Percentiles rank a stretch among this genome's conserved stretches.
Evolutionary conservation across 2,797 vertebrate species (phyloP).

Genomic region (Cyclura pinguis): DNA sequence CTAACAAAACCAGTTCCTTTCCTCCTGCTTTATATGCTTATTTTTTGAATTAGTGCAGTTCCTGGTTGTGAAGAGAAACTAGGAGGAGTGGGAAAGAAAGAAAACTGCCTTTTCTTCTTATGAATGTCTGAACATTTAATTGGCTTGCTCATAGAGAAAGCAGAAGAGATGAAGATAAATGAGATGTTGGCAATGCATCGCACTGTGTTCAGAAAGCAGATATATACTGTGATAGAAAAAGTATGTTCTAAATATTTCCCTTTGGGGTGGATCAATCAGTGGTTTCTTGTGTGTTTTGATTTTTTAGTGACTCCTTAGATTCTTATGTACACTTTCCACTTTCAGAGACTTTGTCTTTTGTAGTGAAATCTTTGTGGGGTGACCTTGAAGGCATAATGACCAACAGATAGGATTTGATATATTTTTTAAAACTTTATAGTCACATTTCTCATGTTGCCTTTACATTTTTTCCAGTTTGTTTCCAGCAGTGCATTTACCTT

Average conservation of each 20-base stretch:
- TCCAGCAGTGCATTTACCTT: background rate
- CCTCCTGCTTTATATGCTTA: background rate
- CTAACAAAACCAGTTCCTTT: background rate
- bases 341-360: background rate
- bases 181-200: background rate
- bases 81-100: background rate
- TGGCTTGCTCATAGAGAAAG: constrained; percentile 1
- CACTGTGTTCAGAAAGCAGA: background rate
- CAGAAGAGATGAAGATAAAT: constrained; percentile 13
- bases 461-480: background rate
- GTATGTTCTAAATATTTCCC: background rate
- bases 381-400: background rate
- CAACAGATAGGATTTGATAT: background rate
- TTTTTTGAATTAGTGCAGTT: background rate
- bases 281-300: background rate
- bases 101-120: background rate
- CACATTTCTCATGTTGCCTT: background rate
- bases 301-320: background rate
- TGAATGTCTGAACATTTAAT: constrained; percentile 1
- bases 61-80: background rate
- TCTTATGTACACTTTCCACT: background rate
- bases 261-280: constrained; percentile 6
- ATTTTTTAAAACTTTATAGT: background rate
- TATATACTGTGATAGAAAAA: background rate
- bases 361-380: background rate